Evolutionary conservation across 1,140 invertebrate genomes (phyloP).

Genomic region (Drosophila nannoptera): DNA sequence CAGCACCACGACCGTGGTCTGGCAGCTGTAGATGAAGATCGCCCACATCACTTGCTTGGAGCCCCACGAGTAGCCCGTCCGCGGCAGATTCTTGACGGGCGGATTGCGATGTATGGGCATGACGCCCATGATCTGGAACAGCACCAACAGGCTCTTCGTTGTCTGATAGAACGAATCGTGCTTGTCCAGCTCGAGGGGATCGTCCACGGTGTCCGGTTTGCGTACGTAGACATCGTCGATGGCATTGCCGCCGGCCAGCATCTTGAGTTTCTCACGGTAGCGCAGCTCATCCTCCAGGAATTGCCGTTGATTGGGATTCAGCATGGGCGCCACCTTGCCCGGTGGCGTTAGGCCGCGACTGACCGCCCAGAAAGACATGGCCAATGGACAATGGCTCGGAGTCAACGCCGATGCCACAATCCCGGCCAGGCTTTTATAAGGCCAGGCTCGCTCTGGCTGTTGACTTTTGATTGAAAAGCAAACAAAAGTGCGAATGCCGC

Average conservation of each 20-base stretch:
- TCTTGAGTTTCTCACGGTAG: conserved; percentile 70
- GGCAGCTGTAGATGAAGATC: conserved; percentile 81
- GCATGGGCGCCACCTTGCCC: conserved; percentile 67
- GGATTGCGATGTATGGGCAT: conserved; percentile 85
- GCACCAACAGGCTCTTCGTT: conserved; percentile 83
- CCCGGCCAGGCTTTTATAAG: conserved; percentile 35
- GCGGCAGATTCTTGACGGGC: conserved; percentile 78
- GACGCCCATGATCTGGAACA: conserved; percentile 86
- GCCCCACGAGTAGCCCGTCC: conserved; percentile 82
- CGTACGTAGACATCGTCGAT: conserved; percentile 67
- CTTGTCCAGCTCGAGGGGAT: conserved; percentile 80
- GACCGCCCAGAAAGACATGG: conserved; percentile 74
- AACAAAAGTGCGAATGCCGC: conserved; percentile 60
- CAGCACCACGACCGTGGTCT: conserved; percentile 81
- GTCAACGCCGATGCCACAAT: conserved; percentile 1
- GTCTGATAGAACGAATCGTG: conserved; percentile 84
- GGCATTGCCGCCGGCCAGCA: conserved; percentile 54
- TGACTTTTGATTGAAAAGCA: conserved; percentile 76
- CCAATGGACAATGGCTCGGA: conserved; percentile 10
- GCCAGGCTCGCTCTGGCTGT: conserved; percentile 51
- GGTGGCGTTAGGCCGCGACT: conserved; percentile 66
- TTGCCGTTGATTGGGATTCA: conserved; percentile 77
- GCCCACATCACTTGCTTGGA: conserved; percentile 82
- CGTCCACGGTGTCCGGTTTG: conserved; percentile 67
- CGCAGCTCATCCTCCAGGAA: conserved; percentile 76